Conservation (phyloP, 1,140 invertebrate genomes). For the Tribolium castaneum region DNA sequence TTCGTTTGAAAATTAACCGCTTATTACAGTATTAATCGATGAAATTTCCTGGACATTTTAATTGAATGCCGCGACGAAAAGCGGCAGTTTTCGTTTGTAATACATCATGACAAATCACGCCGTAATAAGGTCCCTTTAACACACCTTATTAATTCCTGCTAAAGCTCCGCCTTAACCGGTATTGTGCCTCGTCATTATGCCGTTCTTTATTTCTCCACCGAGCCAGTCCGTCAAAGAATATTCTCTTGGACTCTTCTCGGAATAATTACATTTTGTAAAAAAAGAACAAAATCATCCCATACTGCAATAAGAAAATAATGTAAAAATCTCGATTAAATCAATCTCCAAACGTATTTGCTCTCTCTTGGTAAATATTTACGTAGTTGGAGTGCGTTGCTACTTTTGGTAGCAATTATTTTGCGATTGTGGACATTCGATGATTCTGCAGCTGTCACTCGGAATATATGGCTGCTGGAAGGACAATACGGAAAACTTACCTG, state of each 20-base stretch:
- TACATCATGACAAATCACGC: conserved; percentile 32
- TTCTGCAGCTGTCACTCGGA: conserved; percentile 1
- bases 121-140: conserved; percentile 32
- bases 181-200: conserved; percentile 31
- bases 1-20: not conserved
- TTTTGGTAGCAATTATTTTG: not conserved
- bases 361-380: not conserved
- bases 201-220: conserved; percentile 34
- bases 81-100: conserved; percentile 10
- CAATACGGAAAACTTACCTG: not conserved
- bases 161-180: conserved; percentile 30
- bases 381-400: not conserved
- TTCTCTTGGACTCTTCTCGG: conserved; percentile 10
- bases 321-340: not conserved
- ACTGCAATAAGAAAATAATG: conserved; percentile 4
- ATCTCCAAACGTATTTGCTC: not conserved
- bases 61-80: conserved; percentile 23
- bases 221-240: conserved; percentile 25
- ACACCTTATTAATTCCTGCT: conserved; percentile 28
- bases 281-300: not conserved
- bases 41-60: not conserved
- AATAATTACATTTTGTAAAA: conserved; percentile 28
- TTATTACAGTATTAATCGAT: not conserved
- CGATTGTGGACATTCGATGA: not conserved
- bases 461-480: not conserved